phyloP scores from a whole-genome alignment of 2,888 invertebrate species.

The Anthophora plumipes region DNA sequence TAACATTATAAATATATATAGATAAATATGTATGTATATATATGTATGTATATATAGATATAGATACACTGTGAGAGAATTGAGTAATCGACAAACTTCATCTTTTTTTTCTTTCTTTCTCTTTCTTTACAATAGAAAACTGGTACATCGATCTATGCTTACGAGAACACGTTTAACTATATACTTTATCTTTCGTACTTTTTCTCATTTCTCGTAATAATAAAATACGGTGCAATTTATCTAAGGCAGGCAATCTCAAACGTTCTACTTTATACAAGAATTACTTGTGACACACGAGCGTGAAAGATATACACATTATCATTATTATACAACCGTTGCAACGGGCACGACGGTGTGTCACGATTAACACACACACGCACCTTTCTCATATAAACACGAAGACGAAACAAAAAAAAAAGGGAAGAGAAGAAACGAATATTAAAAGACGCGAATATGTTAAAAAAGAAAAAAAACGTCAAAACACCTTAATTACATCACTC shows the following conservation, averaged over 20 bases:
- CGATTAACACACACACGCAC: no score
- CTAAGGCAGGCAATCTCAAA: no score
- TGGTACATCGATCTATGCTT: neutral
- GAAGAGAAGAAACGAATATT: no score
- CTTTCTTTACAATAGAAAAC: constrained; percentile 21
- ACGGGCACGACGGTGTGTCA: no score
- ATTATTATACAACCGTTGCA: constrained; percentile 1
- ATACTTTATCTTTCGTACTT: no score
- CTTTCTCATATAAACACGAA: no score
- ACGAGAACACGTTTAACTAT: neutral
- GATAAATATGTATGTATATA: constrained; percentile 4
- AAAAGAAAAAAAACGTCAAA: no score
- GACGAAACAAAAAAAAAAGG: no score
- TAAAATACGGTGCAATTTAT: no score
- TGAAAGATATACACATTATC: neutral
- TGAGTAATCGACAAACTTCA: constrained; percentile 21
- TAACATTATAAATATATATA: constrained; percentile 18
- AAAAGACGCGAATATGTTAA: no score
- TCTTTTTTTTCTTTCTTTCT: neutral
- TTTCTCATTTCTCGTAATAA: no score
- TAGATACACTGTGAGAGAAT: constrained; percentile 16
- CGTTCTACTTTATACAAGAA: constrained; percentile 8
- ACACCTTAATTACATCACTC: no score
- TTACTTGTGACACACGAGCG: constrained; percentile 4
- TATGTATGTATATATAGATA: constrained; percentile 16